Conservation (phyloP, 1,140 invertebrate genomes). For the Acromyrmex heyeri region DNA sequence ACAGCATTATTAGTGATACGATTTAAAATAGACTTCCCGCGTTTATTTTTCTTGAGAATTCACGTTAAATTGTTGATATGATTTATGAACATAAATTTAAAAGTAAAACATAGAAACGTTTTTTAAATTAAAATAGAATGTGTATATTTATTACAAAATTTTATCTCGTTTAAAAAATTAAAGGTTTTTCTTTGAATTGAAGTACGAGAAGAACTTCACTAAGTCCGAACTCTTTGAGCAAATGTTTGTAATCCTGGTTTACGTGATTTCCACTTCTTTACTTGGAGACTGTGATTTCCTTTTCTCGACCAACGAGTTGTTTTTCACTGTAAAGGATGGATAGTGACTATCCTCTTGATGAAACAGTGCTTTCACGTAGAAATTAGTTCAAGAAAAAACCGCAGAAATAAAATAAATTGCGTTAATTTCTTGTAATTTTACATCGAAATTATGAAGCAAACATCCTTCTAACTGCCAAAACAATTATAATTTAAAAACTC, state of each 20-base stretch:
- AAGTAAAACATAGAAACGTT: not conserved
- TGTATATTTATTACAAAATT: not conserved
- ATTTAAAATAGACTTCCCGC: not conserved
- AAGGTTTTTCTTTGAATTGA: not conserved
- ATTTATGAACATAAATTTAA: slow-evolving; percentile 6
- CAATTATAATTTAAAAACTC: not conserved
- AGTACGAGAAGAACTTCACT: not conserved
- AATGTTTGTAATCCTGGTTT: slow-evolving; percentile 39
- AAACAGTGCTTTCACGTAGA: slow-evolving; percentile 25
- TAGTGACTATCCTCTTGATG: slow-evolving; percentile 1
- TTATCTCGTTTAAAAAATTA: not conserved
- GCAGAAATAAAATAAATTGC: not conserved
- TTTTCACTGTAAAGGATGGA: slow-evolving; percentile 18
- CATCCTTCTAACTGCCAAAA: not conserved
- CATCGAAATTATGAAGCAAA: not conserved
- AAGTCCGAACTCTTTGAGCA: slow-evolving; percentile 27
- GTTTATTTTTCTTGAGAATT: not conserved
- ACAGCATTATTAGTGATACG: not conserved
- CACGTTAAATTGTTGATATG: not conserved
- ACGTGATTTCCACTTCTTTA: slow-evolving; percentile 19
- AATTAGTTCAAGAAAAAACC: slow-evolving; percentile 14
- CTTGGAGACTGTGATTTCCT: slow-evolving; percentile 9
- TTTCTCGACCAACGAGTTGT: slow-evolving; percentile 19
- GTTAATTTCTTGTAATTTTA: slow-evolving; percentile 16
- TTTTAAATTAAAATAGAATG: not conserved